Evolutionary conservation across 1,140 invertebrate species (phyloP).

Genomic region (Drosophila ficusphila): DNA sequence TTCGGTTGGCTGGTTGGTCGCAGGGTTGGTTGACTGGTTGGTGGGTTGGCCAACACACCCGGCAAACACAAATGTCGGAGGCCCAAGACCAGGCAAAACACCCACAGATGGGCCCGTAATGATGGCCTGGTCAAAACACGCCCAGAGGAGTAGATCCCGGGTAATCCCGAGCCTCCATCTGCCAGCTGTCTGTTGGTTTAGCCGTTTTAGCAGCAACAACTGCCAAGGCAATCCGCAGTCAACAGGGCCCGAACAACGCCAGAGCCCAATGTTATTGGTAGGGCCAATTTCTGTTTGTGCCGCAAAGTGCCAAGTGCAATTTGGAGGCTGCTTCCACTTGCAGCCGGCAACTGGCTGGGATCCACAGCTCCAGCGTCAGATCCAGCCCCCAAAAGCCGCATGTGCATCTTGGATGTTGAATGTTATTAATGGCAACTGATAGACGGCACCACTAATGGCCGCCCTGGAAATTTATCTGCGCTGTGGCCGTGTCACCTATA

Average conservation of each 20-base stretch:
- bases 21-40: no score
- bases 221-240: constrained; percentile 42
- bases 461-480: constrained; percentile 50
- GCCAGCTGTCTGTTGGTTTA: constrained; percentile 55
- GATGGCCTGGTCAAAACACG: constrained; percentile 38
- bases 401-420: constrained; percentile 58
- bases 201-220: constrained; percentile 35
- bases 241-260: constrained; percentile 13
- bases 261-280: constrained; percentile 26
- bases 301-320: constrained; percentile 62
- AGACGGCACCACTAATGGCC: constrained; percentile 39
- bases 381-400: constrained; percentile 20
- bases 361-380: not conserved
- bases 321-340: no score
- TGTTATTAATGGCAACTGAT: constrained; percentile 74
- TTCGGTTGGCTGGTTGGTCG: no score
- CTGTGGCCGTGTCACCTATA: constrained; percentile 30
- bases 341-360: not conserved
- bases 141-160: constrained; percentile 41
- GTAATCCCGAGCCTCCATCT: constrained; percentile 33
- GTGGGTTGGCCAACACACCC: no score
- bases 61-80: not conserved
- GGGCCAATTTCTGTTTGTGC: constrained; percentile 52
- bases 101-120: constrained; percentile 38
- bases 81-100: not conserved